These are phyloP conservation scores for Calycopis cecrops DNA, from an alignment of 1,140 invertebrate genomes.

Conservation along the genomic window DNA sequence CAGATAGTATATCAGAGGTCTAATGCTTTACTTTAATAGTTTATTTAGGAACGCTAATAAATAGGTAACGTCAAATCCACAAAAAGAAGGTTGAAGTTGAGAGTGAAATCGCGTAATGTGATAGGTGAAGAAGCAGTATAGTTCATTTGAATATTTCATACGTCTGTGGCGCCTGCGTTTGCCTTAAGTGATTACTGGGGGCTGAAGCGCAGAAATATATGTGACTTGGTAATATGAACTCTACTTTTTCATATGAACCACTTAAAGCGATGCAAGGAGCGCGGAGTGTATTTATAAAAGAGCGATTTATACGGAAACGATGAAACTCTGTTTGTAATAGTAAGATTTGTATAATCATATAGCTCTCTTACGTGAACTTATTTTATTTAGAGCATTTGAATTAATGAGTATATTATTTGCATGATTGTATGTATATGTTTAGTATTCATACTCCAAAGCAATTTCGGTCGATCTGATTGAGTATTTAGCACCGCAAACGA, in stretches of 20 bases:
- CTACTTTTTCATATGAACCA: slow-evolving; percentile 21
- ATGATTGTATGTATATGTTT: too few relatives aligned
- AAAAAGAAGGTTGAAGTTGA: slow-evolving; percentile 21
- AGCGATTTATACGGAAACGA: slow-evolving; percentile 7
- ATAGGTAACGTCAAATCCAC: slow-evolving; percentile 18
- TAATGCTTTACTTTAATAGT: not conserved
- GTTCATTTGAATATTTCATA: slow-evolving; percentile 51
- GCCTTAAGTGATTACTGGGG: slow-evolving; percentile 35
- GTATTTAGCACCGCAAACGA: too few relatives aligned
- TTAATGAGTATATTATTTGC: too few relatives aligned
- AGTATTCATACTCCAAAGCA: too few relatives aligned
- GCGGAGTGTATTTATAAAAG: not conserved
- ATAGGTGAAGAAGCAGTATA: slow-evolving; percentile 36
- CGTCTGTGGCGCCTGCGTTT: slow-evolving; percentile 30
- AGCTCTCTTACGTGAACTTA: too few relatives aligned
- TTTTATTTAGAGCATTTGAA: too few relatives aligned
- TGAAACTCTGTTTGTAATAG: not conserved
- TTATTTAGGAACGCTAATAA: slow-evolving; percentile 5
- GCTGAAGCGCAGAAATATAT: slow-evolving; percentile 20
- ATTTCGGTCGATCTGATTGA: too few relatives aligned
- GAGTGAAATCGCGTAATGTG: slow-evolving; percentile 40
- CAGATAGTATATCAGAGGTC: too few relatives aligned
- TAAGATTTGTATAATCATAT: too few relatives aligned
- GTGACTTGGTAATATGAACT: slow-evolving; percentile 19
- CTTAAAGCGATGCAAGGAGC: slow-evolving; percentile 21